These are phyloP conservation scores for Ochotona curzoniae DNA, from an alignment of 2,113 vertebrate species.

Conservation along the genomic window DNA sequence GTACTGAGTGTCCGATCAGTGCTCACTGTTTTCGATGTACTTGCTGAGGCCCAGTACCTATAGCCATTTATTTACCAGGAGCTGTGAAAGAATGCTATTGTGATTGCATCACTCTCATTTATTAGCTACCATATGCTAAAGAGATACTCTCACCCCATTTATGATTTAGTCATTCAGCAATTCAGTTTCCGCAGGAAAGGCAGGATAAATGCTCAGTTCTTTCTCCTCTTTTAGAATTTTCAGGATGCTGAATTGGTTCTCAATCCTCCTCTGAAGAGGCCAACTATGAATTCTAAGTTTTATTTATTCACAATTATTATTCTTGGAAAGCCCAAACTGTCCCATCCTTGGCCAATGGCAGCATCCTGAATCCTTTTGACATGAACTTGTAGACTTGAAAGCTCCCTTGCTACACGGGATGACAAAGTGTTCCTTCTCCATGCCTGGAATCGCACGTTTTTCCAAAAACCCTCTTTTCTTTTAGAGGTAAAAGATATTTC, in stretches of 20 bases:
- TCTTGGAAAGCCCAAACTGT: background rate
- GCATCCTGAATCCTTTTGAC: background rate
- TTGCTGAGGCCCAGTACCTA: background rate
- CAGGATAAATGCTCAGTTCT: background rate
- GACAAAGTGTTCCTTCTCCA: background rate
- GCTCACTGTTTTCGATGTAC: background rate
- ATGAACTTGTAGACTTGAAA: background rate
- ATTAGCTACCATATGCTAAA: background rate
- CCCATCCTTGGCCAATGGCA: background rate
- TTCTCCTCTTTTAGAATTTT: conserved; percentile 19
- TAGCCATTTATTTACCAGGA: background rate
- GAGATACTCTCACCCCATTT: background rate
- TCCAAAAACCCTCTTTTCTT: conserved; percentile 33
- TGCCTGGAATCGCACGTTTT: background rate
- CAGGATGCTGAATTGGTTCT: background rate
- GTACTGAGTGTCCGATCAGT: background rate
- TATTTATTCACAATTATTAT: conserved; percentile 31
- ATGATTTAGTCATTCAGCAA: background rate
- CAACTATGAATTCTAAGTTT: conserved; percentile 24
- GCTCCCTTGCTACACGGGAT: background rate
- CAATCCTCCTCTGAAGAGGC: background rate
- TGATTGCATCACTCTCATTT: conserved; percentile 9
- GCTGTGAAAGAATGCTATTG: conserved; percentile 11
- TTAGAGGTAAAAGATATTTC: background rate
- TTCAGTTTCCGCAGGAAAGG: background rate